These are phyloP conservation scores for Dichetophora obliterata DNA, from an alignment of 2,888 invertebrate genomes.

Conservation along the genomic window DNA sequence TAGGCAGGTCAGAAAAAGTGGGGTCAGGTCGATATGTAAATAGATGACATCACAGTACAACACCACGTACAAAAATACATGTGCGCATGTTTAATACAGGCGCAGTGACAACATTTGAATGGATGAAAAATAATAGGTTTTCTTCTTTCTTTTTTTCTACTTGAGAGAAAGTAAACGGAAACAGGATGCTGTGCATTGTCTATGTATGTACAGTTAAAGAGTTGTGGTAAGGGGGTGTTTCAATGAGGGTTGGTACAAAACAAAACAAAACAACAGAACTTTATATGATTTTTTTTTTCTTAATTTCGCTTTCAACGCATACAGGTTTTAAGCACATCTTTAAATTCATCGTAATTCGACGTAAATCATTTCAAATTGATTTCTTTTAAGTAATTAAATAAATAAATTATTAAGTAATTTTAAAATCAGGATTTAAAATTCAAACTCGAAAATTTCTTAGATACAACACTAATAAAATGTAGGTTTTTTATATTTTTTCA, in stretches of 20 bases:
- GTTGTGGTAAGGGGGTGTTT: not conserved
- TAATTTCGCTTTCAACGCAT: no score
- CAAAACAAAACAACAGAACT: not conserved
- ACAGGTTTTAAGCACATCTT: no score
- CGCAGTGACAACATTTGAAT: not conserved
- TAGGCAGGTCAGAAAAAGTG: slow-evolving; percentile 24
- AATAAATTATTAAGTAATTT: no score
- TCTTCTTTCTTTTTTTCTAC: not conserved
- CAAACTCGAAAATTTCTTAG: no score
- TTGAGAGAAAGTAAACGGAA: not conserved
- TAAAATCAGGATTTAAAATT: no score
- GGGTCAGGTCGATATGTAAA: slow-evolving; percentile 33
- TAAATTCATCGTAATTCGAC: no score
- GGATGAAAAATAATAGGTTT: not conserved
- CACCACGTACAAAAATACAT: slow-evolving; percentile 43
- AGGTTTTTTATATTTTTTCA: no score
- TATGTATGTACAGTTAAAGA: not conserved
- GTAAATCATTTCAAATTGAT: no score
- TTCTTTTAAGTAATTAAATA: no score
- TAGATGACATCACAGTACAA: slow-evolving; percentile 60
- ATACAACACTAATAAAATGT: not conserved
- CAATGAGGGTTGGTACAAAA: not conserved
- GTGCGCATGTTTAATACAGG: slow-evolving; percentile 52
- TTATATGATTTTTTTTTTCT: no score
- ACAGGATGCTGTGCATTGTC: not conserved